Percentiles rank a stretch among this genome's conserved stretches.
These are phyloP conservation scores for Rhombomys opimus DNA, from an alignment of 2,113 vertebrate genomes.

Conservation along the genomic window DNA sequence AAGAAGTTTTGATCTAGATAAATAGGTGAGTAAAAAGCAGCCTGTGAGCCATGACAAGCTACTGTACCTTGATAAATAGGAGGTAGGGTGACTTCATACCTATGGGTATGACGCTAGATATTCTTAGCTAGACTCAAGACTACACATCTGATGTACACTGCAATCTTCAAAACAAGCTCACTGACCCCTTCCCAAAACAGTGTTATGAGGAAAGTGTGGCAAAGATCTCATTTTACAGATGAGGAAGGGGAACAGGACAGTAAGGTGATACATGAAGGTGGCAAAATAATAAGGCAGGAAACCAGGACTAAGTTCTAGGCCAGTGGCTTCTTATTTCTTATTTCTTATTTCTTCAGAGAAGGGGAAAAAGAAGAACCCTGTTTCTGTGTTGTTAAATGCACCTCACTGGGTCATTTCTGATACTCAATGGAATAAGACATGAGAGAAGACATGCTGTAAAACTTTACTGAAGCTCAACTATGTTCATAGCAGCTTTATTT, in stretches of 20 bases:
- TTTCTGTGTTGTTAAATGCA: background rate
- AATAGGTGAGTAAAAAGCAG: constrained; percentile 21
- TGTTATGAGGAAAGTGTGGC: constrained; percentile 14
- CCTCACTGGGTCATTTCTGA: background rate
- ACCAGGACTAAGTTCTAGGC: background rate
- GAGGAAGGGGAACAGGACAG: background rate
- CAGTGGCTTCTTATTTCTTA: constrained; percentile 28
- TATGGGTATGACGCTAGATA: background rate
- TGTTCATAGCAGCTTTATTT: background rate
- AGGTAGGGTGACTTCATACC: background rate
- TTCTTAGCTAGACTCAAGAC: background rate
- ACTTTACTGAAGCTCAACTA: constrained; percentile 11
- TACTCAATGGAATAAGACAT: background rate
- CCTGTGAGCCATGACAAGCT: background rate
- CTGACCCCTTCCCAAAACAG: background rate
- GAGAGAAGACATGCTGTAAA: background rate
- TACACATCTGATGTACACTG: constrained; percentile 57
- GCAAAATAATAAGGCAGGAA: background rate
- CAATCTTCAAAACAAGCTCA: constrained; percentile 22
- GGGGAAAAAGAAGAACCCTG: background rate
- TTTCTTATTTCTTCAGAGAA: background rate
- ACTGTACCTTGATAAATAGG: background rate
- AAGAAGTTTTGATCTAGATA: background rate
- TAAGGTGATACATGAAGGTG: background rate
- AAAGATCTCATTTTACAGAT: constrained; percentile 27